Percentiles rank a stretch among this genome's conserved stretches.
Conservation (phyloP, 2,888 invertebrate species). For the Drosophila fungiperda region DNA sequence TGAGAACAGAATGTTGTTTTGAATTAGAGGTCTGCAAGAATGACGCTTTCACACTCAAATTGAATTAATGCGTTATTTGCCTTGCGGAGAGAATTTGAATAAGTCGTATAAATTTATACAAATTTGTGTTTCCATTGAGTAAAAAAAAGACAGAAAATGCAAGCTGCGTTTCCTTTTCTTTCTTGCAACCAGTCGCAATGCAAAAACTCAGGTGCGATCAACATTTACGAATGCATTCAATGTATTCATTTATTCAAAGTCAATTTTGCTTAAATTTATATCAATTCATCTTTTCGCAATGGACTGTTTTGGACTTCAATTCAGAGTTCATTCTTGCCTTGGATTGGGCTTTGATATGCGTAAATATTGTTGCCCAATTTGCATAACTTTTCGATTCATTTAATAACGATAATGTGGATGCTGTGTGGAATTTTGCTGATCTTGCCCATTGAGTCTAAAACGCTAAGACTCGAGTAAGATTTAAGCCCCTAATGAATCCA, state of each 20-base stretch:
- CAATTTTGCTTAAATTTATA: neutral
- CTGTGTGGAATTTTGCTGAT: neutral
- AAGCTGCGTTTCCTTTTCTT: neutral
- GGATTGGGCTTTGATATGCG: neutral
- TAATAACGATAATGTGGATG: neutral
- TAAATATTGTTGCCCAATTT: neutral
- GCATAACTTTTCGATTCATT: neutral
- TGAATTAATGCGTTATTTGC: neutral
- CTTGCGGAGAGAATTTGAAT: no score
- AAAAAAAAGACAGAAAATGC: neutral
- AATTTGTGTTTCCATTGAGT: neutral
- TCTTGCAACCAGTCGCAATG: no score
- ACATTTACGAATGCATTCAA: neutral
- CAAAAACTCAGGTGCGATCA: neutral
- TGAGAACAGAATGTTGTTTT: neutral
- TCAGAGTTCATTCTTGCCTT: neutral
- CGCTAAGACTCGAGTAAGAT: neutral
- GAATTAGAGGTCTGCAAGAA: neutral
- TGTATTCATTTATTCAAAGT: neutral
- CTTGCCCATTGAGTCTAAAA: neutral
- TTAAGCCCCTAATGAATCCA: neutral
- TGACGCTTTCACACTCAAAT: neutral
- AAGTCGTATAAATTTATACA: neutral
- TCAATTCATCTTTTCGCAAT: neutral
- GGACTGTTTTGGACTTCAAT: neutral